Conservation (phyloP, 2,113 vertebrate species). For the Cervus canadensis region DNA sequence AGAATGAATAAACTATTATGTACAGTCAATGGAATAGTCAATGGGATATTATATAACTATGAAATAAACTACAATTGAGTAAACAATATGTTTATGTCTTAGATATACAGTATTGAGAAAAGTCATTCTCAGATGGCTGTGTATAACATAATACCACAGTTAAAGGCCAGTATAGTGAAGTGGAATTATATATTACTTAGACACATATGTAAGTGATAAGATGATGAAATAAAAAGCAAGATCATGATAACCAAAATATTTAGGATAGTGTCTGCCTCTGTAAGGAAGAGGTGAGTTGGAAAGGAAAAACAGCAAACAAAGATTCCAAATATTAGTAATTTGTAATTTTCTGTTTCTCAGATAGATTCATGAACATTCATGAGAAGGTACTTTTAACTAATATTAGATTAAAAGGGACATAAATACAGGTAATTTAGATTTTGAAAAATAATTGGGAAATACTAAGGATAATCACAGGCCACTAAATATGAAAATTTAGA, state of each 20-base stretch:
- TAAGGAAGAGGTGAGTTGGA: neutral
- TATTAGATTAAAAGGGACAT: neutral
- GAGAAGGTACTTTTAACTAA: neutral
- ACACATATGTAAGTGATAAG: neutral
- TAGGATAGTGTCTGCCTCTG: neutral
- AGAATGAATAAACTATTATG: neutral
- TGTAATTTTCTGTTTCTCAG: neutral
- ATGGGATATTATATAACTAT: neutral
- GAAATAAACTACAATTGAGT: neutral
- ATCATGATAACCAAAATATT: neutral
- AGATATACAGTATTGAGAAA: neutral
- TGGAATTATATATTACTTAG: neutral
- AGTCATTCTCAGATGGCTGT: neutral
- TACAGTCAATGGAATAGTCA: neutral
- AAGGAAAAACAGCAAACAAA: neutral
- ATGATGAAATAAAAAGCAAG: neutral
- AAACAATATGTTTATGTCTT: neutral
- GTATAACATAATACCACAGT: neutral
- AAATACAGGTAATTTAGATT: neutral
- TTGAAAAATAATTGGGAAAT: neutral
- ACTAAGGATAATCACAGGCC: neutral
- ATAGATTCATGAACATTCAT: neutral
- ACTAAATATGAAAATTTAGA: neutral
- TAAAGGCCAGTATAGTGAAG: neutral
- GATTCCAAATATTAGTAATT: neutral